Evolutionary conservation across 2,113 vertebrate genomes (phyloP), one percentile per base, ranked within the genome.

Genomic region (Pagrus major): DNA sequence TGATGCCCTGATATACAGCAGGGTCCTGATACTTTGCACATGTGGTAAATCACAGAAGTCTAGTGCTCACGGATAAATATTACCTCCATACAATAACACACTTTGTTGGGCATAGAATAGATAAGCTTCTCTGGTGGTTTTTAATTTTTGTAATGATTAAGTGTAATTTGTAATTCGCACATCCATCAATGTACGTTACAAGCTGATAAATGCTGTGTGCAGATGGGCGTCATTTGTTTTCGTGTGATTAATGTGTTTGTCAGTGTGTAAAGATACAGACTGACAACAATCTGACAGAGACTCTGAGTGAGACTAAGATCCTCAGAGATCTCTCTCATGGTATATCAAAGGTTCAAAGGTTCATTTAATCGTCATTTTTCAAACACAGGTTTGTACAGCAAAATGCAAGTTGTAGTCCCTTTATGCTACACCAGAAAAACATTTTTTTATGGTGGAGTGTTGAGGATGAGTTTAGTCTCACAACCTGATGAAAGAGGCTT

Each of bases 1-100:
- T 76, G 76, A 81, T 76, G 42, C 78, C 80, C 78, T 83, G 75
- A 84, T 73, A 44, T 46, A 76, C 82, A 82, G 27, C 49, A 35
- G 69, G 42, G 67, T 69, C 58, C 31, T 37, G 51, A 47, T 78
- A 39, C 25, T 61, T 44, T 63, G 37, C 51, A 64, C 51, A 27
- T n/a, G 23, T 27, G 39, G 14, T 86, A 72, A 41, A 76, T 83
- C 85, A 72, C 55, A 71, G 2, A 49, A 33, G 33, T 71, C 42
- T 12, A n/a, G 20, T 3, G 5, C 5, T 33, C 78, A 33, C 31
- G 16, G 23, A 61, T 56, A 56, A 41, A 16, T n/a, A 39, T 52
- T 16, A n/a, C 58, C 54, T 51, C 18, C 35, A 20, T 52, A 69
- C 47, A 80, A 56, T 52, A 39, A 35, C 52, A 23, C 31, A 20